Evolutionary conservation across 2,888 invertebrate species (phyloP), one percentile per base, ranked within the genome.

Genomic region (Plebejus anna): DNA sequence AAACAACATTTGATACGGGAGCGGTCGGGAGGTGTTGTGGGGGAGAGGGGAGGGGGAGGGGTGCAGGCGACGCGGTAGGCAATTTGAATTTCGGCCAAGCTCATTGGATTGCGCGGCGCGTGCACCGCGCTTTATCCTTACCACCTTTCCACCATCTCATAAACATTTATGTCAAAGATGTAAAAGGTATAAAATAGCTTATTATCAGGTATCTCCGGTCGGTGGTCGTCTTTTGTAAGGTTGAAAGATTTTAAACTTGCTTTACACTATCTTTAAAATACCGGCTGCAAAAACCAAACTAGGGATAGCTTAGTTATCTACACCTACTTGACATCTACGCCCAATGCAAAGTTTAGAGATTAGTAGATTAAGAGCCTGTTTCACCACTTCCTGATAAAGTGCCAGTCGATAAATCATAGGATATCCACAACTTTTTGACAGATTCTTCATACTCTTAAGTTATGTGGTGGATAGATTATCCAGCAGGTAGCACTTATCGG

Each of bases 1-100:
- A 94, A 94, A 94, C 94, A 94, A 92, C 94, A 93, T 93, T 93
- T 93, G 93, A 93, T 92, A 91, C 91, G 93, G 92, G 61, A 72
- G 51, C 47, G 72, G 47, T 51, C 47, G 72, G 28, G 72, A 47
- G 47, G 47, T 72, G 72, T 16, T 90, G 91, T 90, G 32, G 22
- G 32, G 66, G 4, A 4, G 32, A 4, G 66, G 66, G 66, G 13
- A 22, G 1, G 7, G 13, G 28, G 66, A 11, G 66, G 66, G 13
- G 11, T 32, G 92, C 89, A 88, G 91, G 91, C 91, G 92, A 92
- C 91, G 92, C 84, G 89, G 91, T 90, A 76, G 85, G 91, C 91
- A 91, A 94, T 94, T 93, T 93, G 92, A 93, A 94, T 93, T 90
- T 88, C 85, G 89, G 88, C 88, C 89, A 90, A 86, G 57, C 89